A percentile compares a stretch with the other conserved stretches of the same genome.
Evolutionary conservation across 2,888 invertebrate species (phyloP).

Genomic region (Muscina levida): DNA sequence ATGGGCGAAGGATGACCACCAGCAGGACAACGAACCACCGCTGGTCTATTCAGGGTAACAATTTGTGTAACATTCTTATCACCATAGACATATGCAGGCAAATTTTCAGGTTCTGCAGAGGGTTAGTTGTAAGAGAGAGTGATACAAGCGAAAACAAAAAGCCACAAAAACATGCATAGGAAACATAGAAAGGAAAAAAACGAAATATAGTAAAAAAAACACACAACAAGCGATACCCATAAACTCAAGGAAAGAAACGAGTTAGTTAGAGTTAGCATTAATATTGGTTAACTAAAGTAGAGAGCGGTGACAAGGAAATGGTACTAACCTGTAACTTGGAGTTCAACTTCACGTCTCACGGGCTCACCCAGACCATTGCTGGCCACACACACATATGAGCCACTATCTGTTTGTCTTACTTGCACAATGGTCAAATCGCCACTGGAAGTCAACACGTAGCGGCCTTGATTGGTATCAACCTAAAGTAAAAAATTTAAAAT

Average conservation of each 20-base stretch:
- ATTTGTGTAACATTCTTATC: conserved; percentile 84
- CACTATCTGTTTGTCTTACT: conserved; percentile 89
- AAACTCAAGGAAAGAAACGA: conserved; percentile 24
- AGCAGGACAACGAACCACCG: conserved; percentile 88
- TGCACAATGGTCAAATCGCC: conserved; percentile 92
- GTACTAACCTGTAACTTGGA: conserved; percentile 87
- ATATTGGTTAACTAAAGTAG: conserved; percentile 44
- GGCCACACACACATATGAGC: conserved; percentile 92
- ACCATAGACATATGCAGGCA: conserved; percentile 85
- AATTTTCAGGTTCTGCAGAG: conserved; percentile 69
- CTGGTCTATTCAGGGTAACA: conserved; percentile 86
- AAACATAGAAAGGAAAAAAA: conserved; percentile 29
- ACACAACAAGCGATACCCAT: conserved; percentile 5
- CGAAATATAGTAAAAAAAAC: not conserved
- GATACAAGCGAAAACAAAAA: conserved; percentile 40
- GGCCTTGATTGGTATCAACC: conserved; percentile 87
- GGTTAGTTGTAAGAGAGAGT: conserved; percentile 70
- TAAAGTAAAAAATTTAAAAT: conserved; percentile 76
- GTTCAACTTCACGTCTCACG: conserved; percentile 84
- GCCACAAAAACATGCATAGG: conserved; percentile 41
- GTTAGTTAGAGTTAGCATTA: conserved; percentile 31
- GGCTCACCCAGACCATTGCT: conserved; percentile 88
- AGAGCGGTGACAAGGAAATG: not conserved
- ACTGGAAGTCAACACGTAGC: conserved; percentile 86
- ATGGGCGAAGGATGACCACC: conserved; percentile 90